These are phyloP conservation scores for Centruroides vittatus DNA, from an alignment of 1,140 invertebrate species.

Conservation along the genomic window DNA sequence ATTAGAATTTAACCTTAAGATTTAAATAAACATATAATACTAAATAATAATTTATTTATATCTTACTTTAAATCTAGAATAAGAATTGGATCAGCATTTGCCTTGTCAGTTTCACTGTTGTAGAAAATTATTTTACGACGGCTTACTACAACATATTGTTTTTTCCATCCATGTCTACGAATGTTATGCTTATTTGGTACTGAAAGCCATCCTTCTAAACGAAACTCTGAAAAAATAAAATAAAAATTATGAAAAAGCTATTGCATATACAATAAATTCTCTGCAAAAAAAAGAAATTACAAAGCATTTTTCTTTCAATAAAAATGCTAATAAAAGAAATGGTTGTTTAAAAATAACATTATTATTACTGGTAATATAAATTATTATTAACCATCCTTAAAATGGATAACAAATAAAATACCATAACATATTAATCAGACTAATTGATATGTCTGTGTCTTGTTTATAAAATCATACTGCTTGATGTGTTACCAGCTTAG, in stretches of 20 bases:
- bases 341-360: too few species aligned
- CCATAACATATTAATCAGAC: too few species aligned
- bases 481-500: too few species aligned
- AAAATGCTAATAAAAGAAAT: too few species aligned
- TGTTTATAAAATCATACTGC: too few species aligned
- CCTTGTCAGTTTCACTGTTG: conserved; percentile 84
- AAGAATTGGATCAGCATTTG: conserved; percentile 84
- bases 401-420: too few species aligned
- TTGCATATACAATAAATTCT: too few species aligned
- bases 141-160: conserved; percentile 92
- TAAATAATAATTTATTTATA: neutral
- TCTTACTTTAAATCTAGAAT: conserved; percentile 84
- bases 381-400: too few species aligned
- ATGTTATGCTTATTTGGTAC: conserved; percentile 93
- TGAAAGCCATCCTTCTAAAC: conserved; percentile 89
- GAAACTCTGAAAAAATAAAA: conserved; percentile 39
- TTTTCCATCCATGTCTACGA: conserved; percentile 87
- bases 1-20: neutral
- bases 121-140: conserved; percentile 97
- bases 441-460: too few species aligned
- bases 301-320: too few species aligned
- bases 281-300: too few species aligned
- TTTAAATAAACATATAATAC: neutral
- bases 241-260: neutral
- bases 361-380: too few species aligned